Evolutionary conservation across 2,113 vertebrate genomes (phyloP).

Genomic region (Platysteira castanea): DNA sequence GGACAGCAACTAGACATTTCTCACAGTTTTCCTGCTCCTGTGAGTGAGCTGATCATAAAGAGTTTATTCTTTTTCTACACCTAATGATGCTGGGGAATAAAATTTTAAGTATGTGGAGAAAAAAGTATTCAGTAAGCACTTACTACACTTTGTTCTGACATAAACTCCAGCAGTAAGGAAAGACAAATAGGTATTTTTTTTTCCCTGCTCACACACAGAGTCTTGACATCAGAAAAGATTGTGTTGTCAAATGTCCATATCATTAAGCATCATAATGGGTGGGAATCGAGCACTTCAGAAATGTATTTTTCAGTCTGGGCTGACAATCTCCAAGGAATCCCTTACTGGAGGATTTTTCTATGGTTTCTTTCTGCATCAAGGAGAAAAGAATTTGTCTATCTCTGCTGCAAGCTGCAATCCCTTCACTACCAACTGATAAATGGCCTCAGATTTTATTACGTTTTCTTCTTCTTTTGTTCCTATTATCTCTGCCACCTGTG

Average conservation of each 20-base stretch:
- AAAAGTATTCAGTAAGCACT: neutral
- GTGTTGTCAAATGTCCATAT: neutral
- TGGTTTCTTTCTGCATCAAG: neutral
- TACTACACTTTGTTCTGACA: neutral
- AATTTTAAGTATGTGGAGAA: neutral
- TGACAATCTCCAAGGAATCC: neutral
- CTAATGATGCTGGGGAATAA: neutral
- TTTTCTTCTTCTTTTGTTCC: slow-evolving; percentile 28
- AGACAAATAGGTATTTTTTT: neutral
- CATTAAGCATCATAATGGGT: neutral
- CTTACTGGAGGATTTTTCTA: neutral
- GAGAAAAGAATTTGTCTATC: neutral
- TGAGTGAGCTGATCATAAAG: neutral
- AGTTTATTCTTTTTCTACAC: neutral
- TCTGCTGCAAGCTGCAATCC: neutral
- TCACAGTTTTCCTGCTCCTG: neutral
- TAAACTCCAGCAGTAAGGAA: neutral
- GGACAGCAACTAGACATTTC: neutral
- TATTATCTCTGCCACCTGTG: neutral
- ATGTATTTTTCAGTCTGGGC: neutral
- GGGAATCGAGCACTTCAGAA: neutral
- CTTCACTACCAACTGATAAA: neutral
- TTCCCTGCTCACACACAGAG: neutral
- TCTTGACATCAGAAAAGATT: neutral
- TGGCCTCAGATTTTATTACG: neutral